Evolutionary conservation across 2,797 vertebrate genomes (phyloP), one percentile per base, ranked within the genome.

Genomic region (Leptoclinus maculatus): DNA sequence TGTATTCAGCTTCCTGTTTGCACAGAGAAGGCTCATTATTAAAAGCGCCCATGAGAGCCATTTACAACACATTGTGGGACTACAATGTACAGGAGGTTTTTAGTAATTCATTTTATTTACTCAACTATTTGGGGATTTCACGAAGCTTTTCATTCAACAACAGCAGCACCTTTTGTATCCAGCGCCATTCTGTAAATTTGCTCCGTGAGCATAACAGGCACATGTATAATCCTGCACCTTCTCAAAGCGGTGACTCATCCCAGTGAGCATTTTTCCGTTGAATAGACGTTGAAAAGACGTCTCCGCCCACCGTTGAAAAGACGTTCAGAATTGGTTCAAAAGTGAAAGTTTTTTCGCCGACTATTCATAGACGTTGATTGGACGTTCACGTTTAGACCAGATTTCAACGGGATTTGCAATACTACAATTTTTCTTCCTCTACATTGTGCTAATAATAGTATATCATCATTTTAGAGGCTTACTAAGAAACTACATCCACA

Each of bases 211-310:
- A 80, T 62, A 84, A 64, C 77, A 56, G 66, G 49, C 80, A 79
- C 90, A 84, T 85, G 88, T 93, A 90, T 81, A 85, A 91, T 94
- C 94, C 88, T 92, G 91, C 75, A 84, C 86, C 78, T 82, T 83
- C 85, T 79, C 83, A 90, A 73, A 81, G 67, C 54, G 7, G 65
- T 95, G 94, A 95, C 91, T 95, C 94, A 94, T n/a, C n/a, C n/a
- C n/a, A n/a, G n/a, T n/a, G n/a, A n/a, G n/a, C n/a, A n/a, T n/a
- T n/a, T n/a, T n/a, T n/a, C n/a, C n/a, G n/a, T n/a, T n/a, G n/a
- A n/a, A n/a, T n/a, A n/a, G n/a, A n/a, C n/a, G n/a, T n/a, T n/a
- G n/a, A n/a, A n/a, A n/a, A n/a, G n/a, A n/a, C n/a, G n/a, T n/a
- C n/a, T n/a, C n/a, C n/a, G n/a, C n/a, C n/a, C n/a, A n/a, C n/a